Conservation (phyloP, 2,888 invertebrate genomes). For the Zeuzera pyrina region DNA sequence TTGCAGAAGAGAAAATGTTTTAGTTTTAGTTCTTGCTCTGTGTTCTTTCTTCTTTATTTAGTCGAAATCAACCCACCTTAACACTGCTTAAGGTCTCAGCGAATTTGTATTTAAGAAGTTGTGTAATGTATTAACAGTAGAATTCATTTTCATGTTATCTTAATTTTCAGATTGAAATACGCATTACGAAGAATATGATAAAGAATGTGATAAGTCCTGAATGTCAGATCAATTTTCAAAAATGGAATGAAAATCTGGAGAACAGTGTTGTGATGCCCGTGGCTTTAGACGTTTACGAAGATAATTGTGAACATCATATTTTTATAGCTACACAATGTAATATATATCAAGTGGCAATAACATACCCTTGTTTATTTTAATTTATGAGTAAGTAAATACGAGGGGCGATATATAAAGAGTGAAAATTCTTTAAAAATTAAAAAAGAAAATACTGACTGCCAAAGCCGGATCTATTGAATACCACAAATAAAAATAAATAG, state of each 20-base stretch:
- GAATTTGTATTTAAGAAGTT: not conserved
- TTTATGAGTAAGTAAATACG: no score
- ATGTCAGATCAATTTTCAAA: not conserved
- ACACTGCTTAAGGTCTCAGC: not conserved
- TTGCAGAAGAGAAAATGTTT: no score
- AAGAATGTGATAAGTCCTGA: conserved; percentile 9
- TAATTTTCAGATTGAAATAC: conserved; percentile 23
- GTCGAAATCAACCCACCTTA: no score
- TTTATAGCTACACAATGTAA: not conserved
- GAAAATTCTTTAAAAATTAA: no score
- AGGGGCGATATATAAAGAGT: no score
- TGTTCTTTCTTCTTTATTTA: no score
- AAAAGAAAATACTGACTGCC: no score
- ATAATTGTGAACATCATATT: not conserved
- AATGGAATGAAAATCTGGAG: not conserved
- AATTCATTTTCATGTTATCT: no score
- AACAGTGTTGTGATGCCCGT: not conserved
- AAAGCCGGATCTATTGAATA: no score
- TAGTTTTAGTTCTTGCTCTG: no score
- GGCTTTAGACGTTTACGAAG: not conserved
- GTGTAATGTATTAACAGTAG: not conserved
- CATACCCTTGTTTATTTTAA: not conserved
- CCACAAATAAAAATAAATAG: no score
- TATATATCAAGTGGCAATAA: not conserved
- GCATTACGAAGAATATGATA: conserved; percentile 10